Conservation (phyloP, 2,113 vertebrate genomes). For the Cynopterus brachyotis region DNA sequence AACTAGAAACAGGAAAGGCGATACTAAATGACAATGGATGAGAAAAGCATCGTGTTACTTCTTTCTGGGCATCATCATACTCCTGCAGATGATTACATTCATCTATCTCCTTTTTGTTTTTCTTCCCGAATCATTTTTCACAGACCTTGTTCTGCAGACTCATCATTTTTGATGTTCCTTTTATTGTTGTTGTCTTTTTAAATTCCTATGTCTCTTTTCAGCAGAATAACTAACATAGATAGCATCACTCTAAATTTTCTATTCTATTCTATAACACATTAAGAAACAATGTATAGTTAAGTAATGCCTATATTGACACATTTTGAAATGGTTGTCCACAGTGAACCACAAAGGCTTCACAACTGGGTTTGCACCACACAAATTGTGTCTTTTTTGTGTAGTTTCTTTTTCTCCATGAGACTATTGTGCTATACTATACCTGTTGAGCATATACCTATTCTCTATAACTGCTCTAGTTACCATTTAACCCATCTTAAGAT, state of each 20-base stretch:
- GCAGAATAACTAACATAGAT: not conserved
- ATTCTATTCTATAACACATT: not conserved
- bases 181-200: not conserved
- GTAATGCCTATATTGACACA: not conserved
- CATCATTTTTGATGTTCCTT: not conserved
- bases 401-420: not conserved
- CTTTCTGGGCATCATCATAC: not conserved
- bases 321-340: not conserved
- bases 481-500: conserved; percentile 17
- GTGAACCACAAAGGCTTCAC: not conserved
- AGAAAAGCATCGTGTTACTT: not conserved
- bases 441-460: not conserved
- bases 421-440: not conserved
- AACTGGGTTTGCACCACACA: not conserved
- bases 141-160: not conserved
- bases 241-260: not conserved
- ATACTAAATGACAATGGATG: conserved; percentile 10
- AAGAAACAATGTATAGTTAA: not conserved
- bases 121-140: conserved; percentile 27
- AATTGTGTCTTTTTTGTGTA: not conserved
- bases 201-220: not conserved
- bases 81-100: not conserved
- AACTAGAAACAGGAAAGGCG: conserved; percentile 29
- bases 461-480: not conserved
- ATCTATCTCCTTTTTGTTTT: not conserved